Base-by-base conservation (phyloP, 2,797 vertebrate genomes). In the Melanotaenia nigrans region DNA sequence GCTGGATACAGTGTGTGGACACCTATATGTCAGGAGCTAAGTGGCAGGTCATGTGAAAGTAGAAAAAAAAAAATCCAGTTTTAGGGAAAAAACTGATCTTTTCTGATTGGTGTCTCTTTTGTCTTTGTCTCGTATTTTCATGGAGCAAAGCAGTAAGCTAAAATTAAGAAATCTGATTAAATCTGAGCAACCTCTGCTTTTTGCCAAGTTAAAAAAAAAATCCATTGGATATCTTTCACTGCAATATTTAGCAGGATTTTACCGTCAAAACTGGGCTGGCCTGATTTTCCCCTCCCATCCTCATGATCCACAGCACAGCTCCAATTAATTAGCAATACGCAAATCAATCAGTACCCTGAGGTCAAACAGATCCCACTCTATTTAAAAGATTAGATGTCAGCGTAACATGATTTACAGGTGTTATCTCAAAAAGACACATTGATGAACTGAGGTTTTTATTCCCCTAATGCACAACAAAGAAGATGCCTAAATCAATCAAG, bases 291-390 rank as follows among this genome's bases (percentile, higher is more conserved):
- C 53, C 49, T 35, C 45, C 68, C 60, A 35, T 57, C 20, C 10
- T 51, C 75, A 7, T 18, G 59, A 85, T 75, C 80, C 73, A 64
- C 67, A 80, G 80, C 81, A 32, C 79, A 73, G 63, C 71, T 55
- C 75, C 78, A 81, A 90, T 92, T 89, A 85, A 91, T 89, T 90
- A 87, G 73, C 68, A 59, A 85, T 70, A 83, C 55, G 22, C 79
- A 79, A 84, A 89, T 90, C 86, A 89, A 91, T 90, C 13, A 72
- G 14, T 36, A 5, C 82, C 89, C 81, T 13, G 60, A 64, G 85
- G 86, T 91, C 87, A 83, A 85, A 68, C 67, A 69, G 79, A 86
- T 84, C 49, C 28, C 32, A 20, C 82, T 78, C 75, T 74, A 59
- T 89, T 89, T 78, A 68, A 87, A 75, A 87, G 84, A 89, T 81